Evolutionary conservation across 2,888 invertebrate species (phyloP), one percentile per base, ranked within the genome.

Genomic region (Geotrupes spiniger): DNA sequence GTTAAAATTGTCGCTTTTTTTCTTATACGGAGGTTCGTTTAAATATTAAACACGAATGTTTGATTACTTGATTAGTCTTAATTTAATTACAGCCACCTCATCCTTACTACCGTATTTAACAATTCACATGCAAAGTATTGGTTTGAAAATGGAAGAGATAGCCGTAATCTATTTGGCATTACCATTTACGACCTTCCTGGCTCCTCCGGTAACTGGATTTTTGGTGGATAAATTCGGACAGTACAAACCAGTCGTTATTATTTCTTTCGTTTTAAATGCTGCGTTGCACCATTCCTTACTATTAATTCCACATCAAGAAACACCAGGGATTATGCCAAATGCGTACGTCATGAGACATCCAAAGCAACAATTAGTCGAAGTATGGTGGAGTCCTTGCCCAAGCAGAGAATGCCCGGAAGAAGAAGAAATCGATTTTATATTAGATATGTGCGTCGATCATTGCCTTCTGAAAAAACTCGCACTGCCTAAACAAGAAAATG

Each of bases 91-190:
- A 86, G 92, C 89, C 41, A 87, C 89, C 26, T 89, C 91, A 42
- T 88, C 89, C 4, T 77, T 93, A 42, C 74, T 92, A 48, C 92
- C 93, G 0, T 93, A 91, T 71, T 74, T 93, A 64, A 89, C 92
- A 1, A 86, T 93, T 58, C 92, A 92, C 75, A 92, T 93, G 92
- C 89, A 89, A 73, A 85, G 89, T 65, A 85, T 92, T 68, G 92
- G 92, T 51, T 77, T 93, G 49, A 87, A 88, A 37, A 85, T 92
- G 57, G 86, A 89, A 62, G 90, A 93, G 76, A 89, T 91, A 53
- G 89, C 90, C 44, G 84, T 91, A 64, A 88, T 92, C 61, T 92
- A 92, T 74, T 79, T 92, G 62, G 85, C 90, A 1, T 78, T 92
- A 65, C 92, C 92, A 5, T 86, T 92, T 62, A 87, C 91, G 4